Evolutionary conservation across 2,888 invertebrate species (phyloP), one percentile per base, ranked within the genome.

Genomic region (Pimpla rufipes): DNA sequence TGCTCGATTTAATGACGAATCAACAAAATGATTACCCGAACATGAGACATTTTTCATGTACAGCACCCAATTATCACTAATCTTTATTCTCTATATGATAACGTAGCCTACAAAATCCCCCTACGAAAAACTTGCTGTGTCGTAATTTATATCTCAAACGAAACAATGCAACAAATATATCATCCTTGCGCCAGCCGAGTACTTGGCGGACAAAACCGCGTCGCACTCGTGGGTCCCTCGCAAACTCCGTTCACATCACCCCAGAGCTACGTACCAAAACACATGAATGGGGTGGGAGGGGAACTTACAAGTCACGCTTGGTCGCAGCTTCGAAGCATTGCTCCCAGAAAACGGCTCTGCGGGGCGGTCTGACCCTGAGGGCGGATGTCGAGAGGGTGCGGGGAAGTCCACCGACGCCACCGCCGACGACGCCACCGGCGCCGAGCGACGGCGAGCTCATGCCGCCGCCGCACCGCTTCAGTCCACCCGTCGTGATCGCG

Each of bases 301-400:
- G 66, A 83, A 96, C 96, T 96, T 94, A 96, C 96, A 95, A 95
- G 92, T 96, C 96, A 87, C 96, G 94, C 86, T 95, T 95, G 83
- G 95, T 95, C 88, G 95, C 95, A 87, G 96, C 95, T 88, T 96
- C 95, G 95, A 96, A 96, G 94, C 97, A 97, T 93, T 97, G 97
- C 93, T 97, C 97, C 97, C 97, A 97, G 93, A 97, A 98, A 64
- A 96, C 95, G 84, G 96, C 96, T 89, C 97, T 94, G 92, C 96
- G 95, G 59, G 90, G 86, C 37, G 90, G 89, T 90, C 97, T 96
- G 91, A 97, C 96, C 89, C 97, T 94, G 71, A 98, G 95, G 50
- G 96, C 97, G 88, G 97, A 97, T 84, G 97, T 97, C 93, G 97
- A 97, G 85, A 96, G 95, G 11, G 96, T 97, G 84, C 97, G 94